These are phyloP conservation scores for Oncorhynchus keta DNA, from an alignment of 2,113 vertebrate species.

Conservation along the genomic window DNA sequence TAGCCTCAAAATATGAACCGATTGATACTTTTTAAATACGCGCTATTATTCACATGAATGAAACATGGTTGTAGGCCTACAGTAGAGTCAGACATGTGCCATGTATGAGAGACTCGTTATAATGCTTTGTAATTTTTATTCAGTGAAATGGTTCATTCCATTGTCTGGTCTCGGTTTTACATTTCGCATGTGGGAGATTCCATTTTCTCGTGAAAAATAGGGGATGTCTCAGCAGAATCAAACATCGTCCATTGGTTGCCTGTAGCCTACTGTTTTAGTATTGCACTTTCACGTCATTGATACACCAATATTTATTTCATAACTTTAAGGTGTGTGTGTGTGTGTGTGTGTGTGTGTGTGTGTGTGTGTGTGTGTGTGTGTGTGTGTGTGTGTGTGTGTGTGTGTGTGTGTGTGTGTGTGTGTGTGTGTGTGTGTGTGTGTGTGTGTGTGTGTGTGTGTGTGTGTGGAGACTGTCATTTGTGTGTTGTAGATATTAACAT, in stretches of 20 bases:
- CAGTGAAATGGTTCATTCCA: conserved; percentile 27
- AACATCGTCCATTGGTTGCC: neutral
- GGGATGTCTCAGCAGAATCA: neutral
- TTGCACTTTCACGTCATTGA: no score
- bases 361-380: no score
- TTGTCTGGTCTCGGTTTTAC: conserved; percentile 15
- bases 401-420: no score
- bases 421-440: no score
- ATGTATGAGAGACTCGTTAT: neutral
- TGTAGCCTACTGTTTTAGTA: no score
- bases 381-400: no score
- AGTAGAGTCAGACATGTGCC: neutral
- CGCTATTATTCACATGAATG: neutral
- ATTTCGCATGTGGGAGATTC: conserved; percentile 29
- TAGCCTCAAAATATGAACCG: neutral
- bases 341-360: no score
- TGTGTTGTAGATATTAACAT: neutral
- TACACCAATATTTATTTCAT: no score
- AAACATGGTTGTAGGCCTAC: neutral
- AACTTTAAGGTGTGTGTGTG: no score
- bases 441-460: no score
- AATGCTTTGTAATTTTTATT: conserved; percentile 2
- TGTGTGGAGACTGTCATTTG: neutral
- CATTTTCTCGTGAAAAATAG: conserved; percentile 17
- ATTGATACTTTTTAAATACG: neutral